A percentile compares a stretch with the other conserved stretches of the same genome.
phyloP scores from a whole-genome alignment of 2,113 vertebrate genomes.

The Pterophyllum scalare region DNA sequence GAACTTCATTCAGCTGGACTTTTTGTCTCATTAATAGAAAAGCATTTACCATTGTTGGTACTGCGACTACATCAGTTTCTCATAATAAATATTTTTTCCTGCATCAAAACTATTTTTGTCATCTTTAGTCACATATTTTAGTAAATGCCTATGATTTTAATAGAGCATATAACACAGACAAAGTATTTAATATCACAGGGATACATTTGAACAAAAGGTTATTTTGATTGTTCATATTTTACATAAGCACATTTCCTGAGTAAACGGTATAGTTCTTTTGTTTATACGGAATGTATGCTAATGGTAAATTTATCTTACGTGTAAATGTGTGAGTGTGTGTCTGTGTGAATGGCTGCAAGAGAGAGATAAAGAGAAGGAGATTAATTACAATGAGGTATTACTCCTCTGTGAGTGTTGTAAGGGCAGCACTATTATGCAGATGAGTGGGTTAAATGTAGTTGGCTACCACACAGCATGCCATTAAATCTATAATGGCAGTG shows the following conservation, averaged over 20 bases:
- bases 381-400: constrained; percentile 56
- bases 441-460: constrained; percentile 64
- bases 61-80: not conserved
- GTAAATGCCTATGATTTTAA: not conserved
- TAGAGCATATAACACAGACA: not conserved
- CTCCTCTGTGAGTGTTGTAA: constrained; percentile 46
- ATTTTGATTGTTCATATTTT: constrained; percentile 42
- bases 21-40: not conserved
- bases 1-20: constrained; percentile 5
- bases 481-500: constrained; percentile 67
- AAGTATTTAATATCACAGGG: constrained; percentile 18
- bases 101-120: not conserved
- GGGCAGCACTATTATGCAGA: constrained; percentile 72
- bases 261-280: constrained; percentile 24
- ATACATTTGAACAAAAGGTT: constrained; percentile 24
- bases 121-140: not conserved
- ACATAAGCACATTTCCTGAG: constrained; percentile 33
- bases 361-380: constrained; percentile 52
- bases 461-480: constrained; percentile 59
- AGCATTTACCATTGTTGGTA: not conserved
- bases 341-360: constrained; percentile 1
- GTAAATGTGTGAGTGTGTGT: not conserved
- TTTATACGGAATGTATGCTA: constrained; percentile 58
- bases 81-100: not conserved
- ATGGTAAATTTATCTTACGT: constrained; percentile 29